Conservation (phyloP, 2,113 vertebrate genomes). For the Centropristis striata region DNA sequence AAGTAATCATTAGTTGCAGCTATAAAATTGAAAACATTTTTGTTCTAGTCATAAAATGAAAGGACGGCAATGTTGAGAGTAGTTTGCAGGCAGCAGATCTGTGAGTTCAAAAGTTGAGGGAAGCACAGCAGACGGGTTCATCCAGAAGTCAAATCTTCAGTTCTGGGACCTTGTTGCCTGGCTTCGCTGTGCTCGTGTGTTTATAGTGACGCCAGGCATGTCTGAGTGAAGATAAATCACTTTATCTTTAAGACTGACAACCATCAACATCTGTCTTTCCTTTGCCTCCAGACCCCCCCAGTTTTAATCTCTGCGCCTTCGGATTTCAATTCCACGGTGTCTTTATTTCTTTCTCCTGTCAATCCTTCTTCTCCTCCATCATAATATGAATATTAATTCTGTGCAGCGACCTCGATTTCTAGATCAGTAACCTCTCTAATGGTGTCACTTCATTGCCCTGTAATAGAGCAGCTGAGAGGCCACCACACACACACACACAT, state of each 20-base stretch:
- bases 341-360: background rate
- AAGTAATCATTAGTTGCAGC: background rate
- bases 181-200: background rate
- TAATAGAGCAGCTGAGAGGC: slow-evolving; percentile 29
- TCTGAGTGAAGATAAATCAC: background rate
- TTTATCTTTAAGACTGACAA: background rate
- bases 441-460: slow-evolving; percentile 1
- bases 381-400: slow-evolving; percentile 15
- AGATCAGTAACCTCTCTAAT: slow-evolving; percentile 18
- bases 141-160: slow-evolving; percentile 2
- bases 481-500: background rate
- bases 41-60: background rate
- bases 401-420: slow-evolving; percentile 28
- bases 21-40: background rate
- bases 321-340: background rate
- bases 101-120: background rate
- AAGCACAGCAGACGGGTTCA: background rate
- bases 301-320: background rate
- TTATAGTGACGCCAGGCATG: background rate
- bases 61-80: background rate
- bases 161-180: background rate
- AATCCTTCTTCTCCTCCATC: background rate
- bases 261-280: background rate
- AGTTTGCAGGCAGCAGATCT: background rate
- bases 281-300: background rate